Evolutionary conservation across 92 coral and sea anemone genomes (phyloP), one percentile per base, ranked within the genome.

Genomic region (Actinostola sp.): DNA sequence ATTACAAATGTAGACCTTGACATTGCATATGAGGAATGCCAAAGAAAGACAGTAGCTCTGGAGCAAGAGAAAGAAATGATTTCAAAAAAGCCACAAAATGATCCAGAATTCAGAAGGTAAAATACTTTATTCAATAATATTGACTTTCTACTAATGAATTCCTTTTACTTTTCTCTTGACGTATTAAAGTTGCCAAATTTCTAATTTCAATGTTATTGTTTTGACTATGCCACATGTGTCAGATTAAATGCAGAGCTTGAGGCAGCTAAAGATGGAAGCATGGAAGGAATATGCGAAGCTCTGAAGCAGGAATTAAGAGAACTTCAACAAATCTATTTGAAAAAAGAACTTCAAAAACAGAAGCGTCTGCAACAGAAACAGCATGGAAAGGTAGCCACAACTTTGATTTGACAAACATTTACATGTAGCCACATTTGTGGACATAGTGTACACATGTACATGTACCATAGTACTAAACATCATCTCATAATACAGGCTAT

Each of bases 271-370:
- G 84, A 84, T 67, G 83, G 79, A 9, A 73, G 87, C 43, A 88
- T 84, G 89, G 89, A 88, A 70, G 86, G 87, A 2, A 82, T 84
- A 39, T 88, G 93, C 43, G 89, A 88, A 58, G 89, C 93, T 30
- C 67, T 88, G 27, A 48, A 79, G 21, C 79, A 88, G 33, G 93
- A 88, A 44, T 78, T 88, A 30, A 84, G 71, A 56, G 84, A 81
- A 36, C 84, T 88, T 45, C 93, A 88, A 52, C 89, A 88, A 38
- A 35, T 66, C 16, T 82, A 83, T 35, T 43, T 88, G 45, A 84
- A 71, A 48, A 78, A 60, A 76, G 72, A 83, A 51, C 79, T 88
- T 26, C 86, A 83, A 38, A 78, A 70, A 46, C 92, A 83, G 65
- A 88, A 64, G 31, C 63, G 50, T 17, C 24, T 70, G 24, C 77